Evolutionary conservation across 1,140 invertebrate species (phyloP).

Genomic region (Tetragonula clypearis): DNA sequence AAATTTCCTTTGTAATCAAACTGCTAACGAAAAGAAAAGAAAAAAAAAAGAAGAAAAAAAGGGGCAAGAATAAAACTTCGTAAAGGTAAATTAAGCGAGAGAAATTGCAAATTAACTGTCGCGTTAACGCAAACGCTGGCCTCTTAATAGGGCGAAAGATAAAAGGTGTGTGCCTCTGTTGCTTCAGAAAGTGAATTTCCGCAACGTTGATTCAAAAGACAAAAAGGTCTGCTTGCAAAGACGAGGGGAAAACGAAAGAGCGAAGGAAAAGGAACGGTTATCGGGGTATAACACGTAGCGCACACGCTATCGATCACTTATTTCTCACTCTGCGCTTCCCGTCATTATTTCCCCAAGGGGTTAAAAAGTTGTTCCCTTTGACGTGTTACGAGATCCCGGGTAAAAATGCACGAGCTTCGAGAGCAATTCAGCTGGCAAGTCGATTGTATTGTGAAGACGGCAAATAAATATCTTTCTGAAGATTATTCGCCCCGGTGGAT

Average conservation of each 20-base stretch:
- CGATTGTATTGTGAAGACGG: not conserved
- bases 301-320: not conserved
- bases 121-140: not conserved
- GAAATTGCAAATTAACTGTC: not conserved
- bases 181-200: not conserved
- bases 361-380: not conserved
- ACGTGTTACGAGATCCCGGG: not conserved
- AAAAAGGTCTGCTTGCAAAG: too few relatives aligned
- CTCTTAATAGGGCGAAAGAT: not conserved
- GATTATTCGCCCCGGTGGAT: too few relatives aligned
- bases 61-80: too few relatives aligned
- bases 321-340: too few relatives aligned
- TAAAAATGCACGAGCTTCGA: not conserved
- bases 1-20: not conserved
- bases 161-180: not conserved
- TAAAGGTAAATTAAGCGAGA: too few relatives aligned
- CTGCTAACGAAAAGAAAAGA: not conserved
- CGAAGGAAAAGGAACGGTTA: not conserved
- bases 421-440: not conserved
- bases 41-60: too few relatives aligned
- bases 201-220: not conserved
- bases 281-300: not conserved
- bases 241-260: not conserved
- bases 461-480: not conserved
- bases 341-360: slow-evolving; percentile 10